Evolutionary conservation across 1,140 invertebrate species (phyloP).

Genomic region (Diuraphis noxia): DNA sequence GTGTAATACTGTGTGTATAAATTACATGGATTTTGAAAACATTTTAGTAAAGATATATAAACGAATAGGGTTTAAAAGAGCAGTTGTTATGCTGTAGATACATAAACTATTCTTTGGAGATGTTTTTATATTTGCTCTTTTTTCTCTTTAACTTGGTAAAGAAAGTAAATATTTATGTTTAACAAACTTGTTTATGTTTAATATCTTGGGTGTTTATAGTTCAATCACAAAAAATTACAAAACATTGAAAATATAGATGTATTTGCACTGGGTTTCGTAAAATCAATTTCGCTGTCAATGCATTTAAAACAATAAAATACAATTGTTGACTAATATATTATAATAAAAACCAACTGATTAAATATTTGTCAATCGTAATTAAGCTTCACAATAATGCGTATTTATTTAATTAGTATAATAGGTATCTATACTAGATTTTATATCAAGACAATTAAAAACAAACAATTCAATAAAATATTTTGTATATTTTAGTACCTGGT

Average conservation of each 20-base stretch:
- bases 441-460: not conserved
- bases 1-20: not conserved
- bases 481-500: not conserved
- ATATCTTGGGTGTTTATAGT: not conserved
- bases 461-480: not conserved
- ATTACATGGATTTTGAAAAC: not conserved
- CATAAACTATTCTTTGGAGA: too few species aligned
- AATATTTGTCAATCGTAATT: not conserved
- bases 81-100: not conserved
- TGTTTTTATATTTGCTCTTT: not conserved
- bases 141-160: not conserved
- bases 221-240: not conserved
- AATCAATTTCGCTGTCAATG: not conserved
- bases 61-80: not conserved
- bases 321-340: not conserved
- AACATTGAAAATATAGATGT: not conserved
- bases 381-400: not conserved
- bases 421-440: not conserved
- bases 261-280: not conserved
- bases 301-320: not conserved
- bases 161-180: not conserved
- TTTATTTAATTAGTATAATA: too few species aligned
- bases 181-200: conserved; percentile 1
- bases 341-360: not conserved
- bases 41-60: not conserved